Conservation (phyloP, 2,888 invertebrate species). For the Acleris laterana region DNA sequence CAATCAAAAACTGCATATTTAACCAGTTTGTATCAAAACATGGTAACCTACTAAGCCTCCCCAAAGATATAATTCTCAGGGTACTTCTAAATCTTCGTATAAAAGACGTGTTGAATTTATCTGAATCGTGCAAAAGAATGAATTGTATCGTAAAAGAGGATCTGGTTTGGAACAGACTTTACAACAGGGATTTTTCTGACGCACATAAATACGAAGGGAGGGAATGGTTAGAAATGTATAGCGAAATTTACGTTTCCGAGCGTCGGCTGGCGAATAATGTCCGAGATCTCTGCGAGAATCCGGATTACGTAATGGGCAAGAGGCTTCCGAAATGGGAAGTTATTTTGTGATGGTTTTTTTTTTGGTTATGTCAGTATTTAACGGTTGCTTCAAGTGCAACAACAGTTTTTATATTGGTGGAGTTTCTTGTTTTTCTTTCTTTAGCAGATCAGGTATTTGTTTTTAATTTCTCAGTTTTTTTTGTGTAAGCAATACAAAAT, state of each 20-base stretch:
- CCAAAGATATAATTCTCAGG: conserved; percentile 48
- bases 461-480: too few species aligned
- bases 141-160: conserved; percentile 48
- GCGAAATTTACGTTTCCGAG: conserved; percentile 44
- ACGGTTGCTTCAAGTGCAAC: neutral
- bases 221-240: conserved; percentile 49
- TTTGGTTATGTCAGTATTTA: neutral
- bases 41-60: conserved; percentile 51
- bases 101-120: conserved; percentile 49
- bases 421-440: too few species aligned
- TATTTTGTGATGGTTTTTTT: conserved; percentile 46
- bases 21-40: conserved; percentile 47
- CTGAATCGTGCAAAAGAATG: conserved; percentile 52
- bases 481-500: too few species aligned
- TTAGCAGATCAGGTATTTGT: too few species aligned
- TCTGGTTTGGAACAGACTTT: conserved; percentile 52
- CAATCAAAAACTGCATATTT: conserved; percentile 50
- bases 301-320: conserved; percentile 41
- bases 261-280: conserved; percentile 36
- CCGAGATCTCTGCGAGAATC: conserved; percentile 41
- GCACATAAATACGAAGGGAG: conserved; percentile 41
- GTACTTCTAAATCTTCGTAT: conserved; percentile 50
- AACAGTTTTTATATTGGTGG: too few species aligned
- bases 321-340: conserved; percentile 49
- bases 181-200: conserved; percentile 52